Conservation (phyloP, 2,888 invertebrate species). For the Therioaphis trifolii region DNA sequence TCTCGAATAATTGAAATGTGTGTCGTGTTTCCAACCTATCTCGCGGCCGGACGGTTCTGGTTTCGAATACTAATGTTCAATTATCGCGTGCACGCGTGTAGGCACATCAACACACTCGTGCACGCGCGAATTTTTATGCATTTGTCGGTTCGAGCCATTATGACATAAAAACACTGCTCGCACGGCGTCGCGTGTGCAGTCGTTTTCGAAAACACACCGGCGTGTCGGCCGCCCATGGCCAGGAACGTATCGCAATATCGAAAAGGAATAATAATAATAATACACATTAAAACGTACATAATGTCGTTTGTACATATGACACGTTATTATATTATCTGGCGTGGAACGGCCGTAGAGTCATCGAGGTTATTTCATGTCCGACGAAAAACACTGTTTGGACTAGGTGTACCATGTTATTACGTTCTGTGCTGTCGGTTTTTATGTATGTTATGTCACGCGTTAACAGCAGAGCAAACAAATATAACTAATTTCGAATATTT, state of each 20-base stretch:
- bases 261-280: too few relatives aligned
- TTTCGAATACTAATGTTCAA: constrained; percentile 34
- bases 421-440: neutral
- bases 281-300: too few relatives aligned
- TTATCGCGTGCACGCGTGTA: neutral
- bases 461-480: neutral
- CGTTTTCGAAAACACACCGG: neutral
- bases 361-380: neutral
- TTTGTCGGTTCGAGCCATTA: constrained; percentile 1
- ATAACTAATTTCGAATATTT: neutral
- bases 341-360: neutral
- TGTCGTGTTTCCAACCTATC: neutral
- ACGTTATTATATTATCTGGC: too few relatives aligned
- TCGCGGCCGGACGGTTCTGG: neutral
- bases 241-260: neutral
- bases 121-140: neutral
- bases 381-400: neutral
- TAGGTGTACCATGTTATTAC: too few relatives aligned
- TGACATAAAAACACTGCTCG: neutral
- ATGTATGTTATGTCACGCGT: neutral
- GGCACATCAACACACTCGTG: neutral
- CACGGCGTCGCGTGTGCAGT: neutral
- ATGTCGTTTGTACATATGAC: too few relatives aligned
- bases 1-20: constrained; percentile 36
- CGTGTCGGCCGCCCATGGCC: constrained; percentile 18